phyloP scores from a whole-genome alignment of 2,113 vertebrate species.

The Callaeas wilsoni region DNA sequence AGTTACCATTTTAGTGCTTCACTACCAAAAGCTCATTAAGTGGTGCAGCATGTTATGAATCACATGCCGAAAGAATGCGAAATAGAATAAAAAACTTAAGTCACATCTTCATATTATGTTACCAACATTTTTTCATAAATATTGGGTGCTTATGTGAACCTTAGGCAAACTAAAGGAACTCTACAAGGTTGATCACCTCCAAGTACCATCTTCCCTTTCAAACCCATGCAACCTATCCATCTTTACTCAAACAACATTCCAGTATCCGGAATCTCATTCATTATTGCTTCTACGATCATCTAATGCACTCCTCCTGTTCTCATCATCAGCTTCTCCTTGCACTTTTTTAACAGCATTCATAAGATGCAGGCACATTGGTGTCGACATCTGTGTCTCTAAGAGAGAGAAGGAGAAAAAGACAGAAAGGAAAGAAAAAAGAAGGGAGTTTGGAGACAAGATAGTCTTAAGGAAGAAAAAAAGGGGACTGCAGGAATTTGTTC shows the following conservation, averaged over 20 bases:
- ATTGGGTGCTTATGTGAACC: slow-evolving; percentile 51
- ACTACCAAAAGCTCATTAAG: slow-evolving; percentile 23
- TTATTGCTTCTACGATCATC: not conserved
- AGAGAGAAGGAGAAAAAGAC: not conserved
- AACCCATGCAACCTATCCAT: not conserved
- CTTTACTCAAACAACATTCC: not conserved
- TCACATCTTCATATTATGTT: not conserved
- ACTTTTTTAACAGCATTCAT: not conserved
- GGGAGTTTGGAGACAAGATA: not conserved
- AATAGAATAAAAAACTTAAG: not conserved
- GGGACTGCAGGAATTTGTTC: not conserved
- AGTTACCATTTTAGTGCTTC: not conserved
- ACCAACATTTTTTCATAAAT: not conserved
- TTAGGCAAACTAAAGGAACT: not conserved
- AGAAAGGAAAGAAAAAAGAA: not conserved
- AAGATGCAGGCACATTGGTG: not conserved
- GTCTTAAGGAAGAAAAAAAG: not conserved
- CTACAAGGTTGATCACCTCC: not conserved
- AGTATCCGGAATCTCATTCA: not conserved
- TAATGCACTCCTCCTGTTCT: not conserved
- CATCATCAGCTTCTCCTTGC: not conserved
- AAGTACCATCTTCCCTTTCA: slow-evolving; percentile 8
- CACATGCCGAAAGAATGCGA: not conserved
- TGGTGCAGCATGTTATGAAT: not conserved
- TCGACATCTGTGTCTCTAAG: not conserved